Evolutionary conservation across 2,888 invertebrate species (phyloP), one percentile per base, ranked within the genome.

Genomic region (Barypeithes pellucidus): DNA sequence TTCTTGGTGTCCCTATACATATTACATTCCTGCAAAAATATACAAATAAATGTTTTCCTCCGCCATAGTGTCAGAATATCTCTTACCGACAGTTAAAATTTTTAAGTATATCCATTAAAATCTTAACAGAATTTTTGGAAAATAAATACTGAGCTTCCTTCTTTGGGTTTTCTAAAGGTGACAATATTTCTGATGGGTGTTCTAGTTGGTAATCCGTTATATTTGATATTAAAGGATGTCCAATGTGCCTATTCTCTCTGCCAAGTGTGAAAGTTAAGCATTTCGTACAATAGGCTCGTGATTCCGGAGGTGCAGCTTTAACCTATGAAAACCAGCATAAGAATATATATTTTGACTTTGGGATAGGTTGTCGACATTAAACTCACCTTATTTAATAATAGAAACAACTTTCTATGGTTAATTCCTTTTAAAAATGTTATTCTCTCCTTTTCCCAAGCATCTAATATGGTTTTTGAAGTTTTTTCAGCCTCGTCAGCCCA

Each of bases 141-240:
- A 97, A 97, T 79, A 96, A 90, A 84, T 94, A 97, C 84, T 97
- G 97, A 0, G 97, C 97, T 86, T 96, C 95, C 22, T 91, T 92
- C 78, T 94, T 93, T 61, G 94, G 90, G 85, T 94, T 90, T 54
- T 92, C 90, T 12, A 93, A 82, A 0, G 95, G 91, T 29, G 88
- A 88, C 8, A 97, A 84, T 81, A 95, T 88, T 67, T 89, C 88
- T 0, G 93, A 91, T 0, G 95, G 94, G 78, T 89, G 87, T 2
- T 81, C 80, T 20, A 94, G 84, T 75, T 90, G 87, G 75, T 91
- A 86, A 80, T 91, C 89, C 0, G 88, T 87, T 5, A 94, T 80
- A 20, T 88, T 86, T 33, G 85, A 85, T 9, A 86, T 82, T 0
- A 91, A 80, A 24, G 88, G 85, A 80, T 94, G 93, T 71, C 87